Evolutionary conservation across 2,888 invertebrate species (phyloP).

Genomic region (Creontiades dilutus): DNA sequence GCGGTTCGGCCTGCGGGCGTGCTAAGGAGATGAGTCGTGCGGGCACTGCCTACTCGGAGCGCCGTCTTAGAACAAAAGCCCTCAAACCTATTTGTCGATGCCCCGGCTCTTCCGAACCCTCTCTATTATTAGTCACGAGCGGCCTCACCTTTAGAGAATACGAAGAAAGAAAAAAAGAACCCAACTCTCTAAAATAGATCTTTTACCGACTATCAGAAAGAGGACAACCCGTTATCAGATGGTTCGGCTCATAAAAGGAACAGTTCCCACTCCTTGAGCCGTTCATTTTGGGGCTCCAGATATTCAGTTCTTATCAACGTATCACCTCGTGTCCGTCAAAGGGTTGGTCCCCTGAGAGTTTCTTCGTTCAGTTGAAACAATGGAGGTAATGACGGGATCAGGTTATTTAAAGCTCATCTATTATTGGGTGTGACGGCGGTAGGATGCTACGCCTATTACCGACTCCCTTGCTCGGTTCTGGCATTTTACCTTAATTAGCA

Average conservation of each 20-base stretch:
- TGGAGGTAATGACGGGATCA: slow-evolving; percentile 53
- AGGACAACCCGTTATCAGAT: slow-evolving; percentile 16
- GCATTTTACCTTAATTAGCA: background rate
- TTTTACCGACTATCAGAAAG: slow-evolving; percentile 3
- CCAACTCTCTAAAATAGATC: background rate
- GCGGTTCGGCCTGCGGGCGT: background rate
- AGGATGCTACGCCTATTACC: slow-evolving; percentile 36
- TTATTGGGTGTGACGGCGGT: slow-evolving; percentile 64
- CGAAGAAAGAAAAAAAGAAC: too few species aligned
- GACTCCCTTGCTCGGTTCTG: background rate
- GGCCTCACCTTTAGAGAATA: background rate
- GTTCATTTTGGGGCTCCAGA: background rate
- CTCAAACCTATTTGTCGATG: slow-evolving; percentile 12
- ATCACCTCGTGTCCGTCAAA: slow-evolving; percentile 5
- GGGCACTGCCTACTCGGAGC: background rate
- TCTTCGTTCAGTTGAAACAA: slow-evolving; percentile 42
- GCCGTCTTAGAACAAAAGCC: background rate
- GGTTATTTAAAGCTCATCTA: slow-evolving; percentile 58
- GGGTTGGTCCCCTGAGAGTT: background rate
- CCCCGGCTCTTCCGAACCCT: background rate
- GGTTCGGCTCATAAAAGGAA: background rate
- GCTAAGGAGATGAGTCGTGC: background rate
- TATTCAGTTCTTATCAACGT: background rate
- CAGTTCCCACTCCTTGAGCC: background rate
- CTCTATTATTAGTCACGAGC: slow-evolving; percentile 21